Base-by-base conservation (phyloP, 2,113 vertebrate genomes). In the Callocephalon fimbriatum region DNA sequence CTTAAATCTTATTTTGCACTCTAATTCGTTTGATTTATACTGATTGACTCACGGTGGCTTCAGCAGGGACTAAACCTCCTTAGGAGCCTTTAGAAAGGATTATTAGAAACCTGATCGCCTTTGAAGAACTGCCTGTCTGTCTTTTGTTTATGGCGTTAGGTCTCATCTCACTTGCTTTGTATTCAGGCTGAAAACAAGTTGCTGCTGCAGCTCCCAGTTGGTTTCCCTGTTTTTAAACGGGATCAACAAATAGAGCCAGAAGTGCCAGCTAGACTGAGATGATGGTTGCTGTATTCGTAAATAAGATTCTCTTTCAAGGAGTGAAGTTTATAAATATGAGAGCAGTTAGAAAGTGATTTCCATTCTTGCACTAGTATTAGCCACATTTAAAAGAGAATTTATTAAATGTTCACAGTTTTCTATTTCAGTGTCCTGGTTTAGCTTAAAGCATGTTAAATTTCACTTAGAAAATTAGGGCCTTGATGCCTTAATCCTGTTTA, bases 31-130 rank as follows among this genome's bases (percentile, higher is more conserved):
- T 91, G 73, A 67, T 95, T 94, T 14, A 1, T 35, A 2, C 65
- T 84, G 91, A 86, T 89, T 67, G 86, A 84, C 70, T 96, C 6
- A 0, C 7, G 1, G 6, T 42, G 86, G 89, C 77, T 93, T 71
- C 80, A 20, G 35, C 2, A 78, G 68, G 61, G 74, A 75, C 94
- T 97, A 93, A 94, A 96, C 84, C 89, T 96, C 77, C 70, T 94
- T 89, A 93, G 94, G 61, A 96, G 80, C 80, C 76, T 94, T 93
- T 77, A 37, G 83, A 67, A 95, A 76, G 84, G 89, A 89, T 87
- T 95, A 78, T 27, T 83, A 44, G 76, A 65, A 95, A 81, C 86
- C 82, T 91, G 59, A 17, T 76, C 3, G 51, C 65, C 94, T 94
- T 87, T 89, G 91, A 89, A 81, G 83, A 74, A 22, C 73, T 95